These are phyloP conservation scores for Chaetoderma sp. DNA, from an alignment of 2,888 invertebrate species.

Conservation along the genomic window DNA sequence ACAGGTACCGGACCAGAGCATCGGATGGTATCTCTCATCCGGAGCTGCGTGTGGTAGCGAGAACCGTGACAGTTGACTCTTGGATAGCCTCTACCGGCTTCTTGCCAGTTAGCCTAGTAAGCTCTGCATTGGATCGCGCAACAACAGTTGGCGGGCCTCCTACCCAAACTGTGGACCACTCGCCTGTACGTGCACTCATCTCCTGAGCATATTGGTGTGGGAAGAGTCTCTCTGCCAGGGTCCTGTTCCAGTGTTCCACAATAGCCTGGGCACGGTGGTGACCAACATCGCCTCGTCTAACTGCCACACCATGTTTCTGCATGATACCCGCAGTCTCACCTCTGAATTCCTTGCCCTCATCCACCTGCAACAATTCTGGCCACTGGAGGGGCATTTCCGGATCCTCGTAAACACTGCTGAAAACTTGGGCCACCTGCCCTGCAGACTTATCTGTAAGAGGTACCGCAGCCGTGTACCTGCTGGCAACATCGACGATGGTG, in stretches of 20 bases:
- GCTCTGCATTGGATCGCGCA: too few relatives aligned
- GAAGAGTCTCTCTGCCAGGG: constrained; percentile 33
- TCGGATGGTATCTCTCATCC: too few relatives aligned
- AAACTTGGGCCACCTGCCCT: constrained; percentile 30
- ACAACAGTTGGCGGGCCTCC: too few relatives aligned
- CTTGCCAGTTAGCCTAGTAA: too few relatives aligned
- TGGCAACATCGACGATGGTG: constrained; percentile 34
- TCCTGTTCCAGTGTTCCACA: constrained; percentile 33
- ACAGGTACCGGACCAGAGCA: too few relatives aligned
- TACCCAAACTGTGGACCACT: too few relatives aligned
- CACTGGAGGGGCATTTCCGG: constrained; percentile 24
- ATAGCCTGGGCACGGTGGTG: constrained; percentile 33
- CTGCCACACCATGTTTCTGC: constrained; percentile 27
- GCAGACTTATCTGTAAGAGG: constrained; percentile 35
- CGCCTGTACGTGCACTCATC: too few relatives aligned
- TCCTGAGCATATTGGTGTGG: constrained; percentile 34
- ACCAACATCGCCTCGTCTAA: too few relatives aligned
- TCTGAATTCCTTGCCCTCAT: constrained; percentile 33
- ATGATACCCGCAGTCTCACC: constrained; percentile 25
- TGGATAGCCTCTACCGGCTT: too few relatives aligned
- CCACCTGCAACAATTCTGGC: constrained; percentile 34
- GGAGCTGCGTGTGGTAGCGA: too few relatives aligned
- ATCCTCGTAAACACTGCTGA: constrained; percentile 32
- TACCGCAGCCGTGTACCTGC: constrained; percentile 37
- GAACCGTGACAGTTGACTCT: too few relatives aligned